Conservation (phyloP, 2,113 vertebrate genomes). For the Epinephelus fuscoguttatus region DNA sequence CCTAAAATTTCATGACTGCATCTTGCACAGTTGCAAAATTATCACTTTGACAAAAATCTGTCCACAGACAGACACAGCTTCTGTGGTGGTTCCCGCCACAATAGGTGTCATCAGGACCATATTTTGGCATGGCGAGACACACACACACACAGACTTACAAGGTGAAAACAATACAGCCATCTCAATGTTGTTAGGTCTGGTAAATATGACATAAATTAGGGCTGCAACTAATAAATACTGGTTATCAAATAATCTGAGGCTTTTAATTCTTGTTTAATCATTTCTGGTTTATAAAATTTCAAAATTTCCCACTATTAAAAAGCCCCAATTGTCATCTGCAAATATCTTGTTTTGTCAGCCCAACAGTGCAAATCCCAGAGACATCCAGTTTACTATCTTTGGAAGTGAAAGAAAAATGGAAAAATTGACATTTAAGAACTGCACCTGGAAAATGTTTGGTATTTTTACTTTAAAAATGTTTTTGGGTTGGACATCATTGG, state of each 20-base stretch:
- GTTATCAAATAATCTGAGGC: background rate
- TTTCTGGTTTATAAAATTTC: background rate
- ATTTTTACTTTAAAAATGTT: background rate
- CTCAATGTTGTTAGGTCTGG: no score
- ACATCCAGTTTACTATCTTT: background rate
- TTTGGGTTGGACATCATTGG: background rate
- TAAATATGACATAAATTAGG: background rate
- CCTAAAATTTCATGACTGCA: no score
- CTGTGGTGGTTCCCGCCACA: no score
- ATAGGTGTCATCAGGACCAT: no score
- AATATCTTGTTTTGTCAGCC: background rate
- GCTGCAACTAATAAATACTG: background rate
- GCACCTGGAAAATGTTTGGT: background rate
- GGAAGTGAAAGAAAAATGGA: background rate
- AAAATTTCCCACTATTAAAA: background rate
- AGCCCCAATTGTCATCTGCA: background rate
- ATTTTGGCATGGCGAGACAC: no score
- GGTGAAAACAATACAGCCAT: no score
- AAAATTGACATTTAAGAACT: constrained; percentile 1
- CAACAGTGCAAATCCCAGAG: no score
- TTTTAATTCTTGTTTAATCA: background rate
- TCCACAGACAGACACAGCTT: no score
- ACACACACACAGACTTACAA: no score
- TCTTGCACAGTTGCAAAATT: no score
- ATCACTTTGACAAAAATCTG: no score